Percentiles rank a stretch among this genome's conserved stretches.
phyloP scores from a whole-genome alignment of 2,888 invertebrate genomes.

The Iselma pallidipennis region DNA sequence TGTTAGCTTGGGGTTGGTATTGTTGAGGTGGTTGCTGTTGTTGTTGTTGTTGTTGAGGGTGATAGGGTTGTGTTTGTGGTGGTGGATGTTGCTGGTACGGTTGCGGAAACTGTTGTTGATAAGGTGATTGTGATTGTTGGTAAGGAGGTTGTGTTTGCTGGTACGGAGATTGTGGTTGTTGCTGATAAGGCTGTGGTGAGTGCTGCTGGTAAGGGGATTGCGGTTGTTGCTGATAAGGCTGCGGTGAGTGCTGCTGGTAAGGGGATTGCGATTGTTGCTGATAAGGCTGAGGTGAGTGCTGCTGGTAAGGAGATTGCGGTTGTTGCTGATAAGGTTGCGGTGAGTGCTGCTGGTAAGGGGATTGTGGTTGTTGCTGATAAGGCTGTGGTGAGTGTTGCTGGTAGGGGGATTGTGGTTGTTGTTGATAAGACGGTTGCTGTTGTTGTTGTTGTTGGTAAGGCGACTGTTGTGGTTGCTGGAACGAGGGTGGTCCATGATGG shows the following conservation, averaged over 20 bases:
- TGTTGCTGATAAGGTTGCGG: slow-evolving; percentile 30
- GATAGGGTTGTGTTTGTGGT: slow-evolving; percentile 23
- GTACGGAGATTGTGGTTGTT: slow-evolving; percentile 8
- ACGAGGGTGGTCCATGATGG: slow-evolving; percentile 2
- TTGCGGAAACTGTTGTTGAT: too few relatives aligned
- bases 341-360: slow-evolving; percentile 29
- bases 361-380: slow-evolving; percentile 19
- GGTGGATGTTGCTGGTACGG: slow-evolving; percentile 23
- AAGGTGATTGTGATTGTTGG: slow-evolving; percentile 30
- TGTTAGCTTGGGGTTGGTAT: slow-evolving; percentile 26
- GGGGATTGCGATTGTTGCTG: slow-evolving; percentile 18
- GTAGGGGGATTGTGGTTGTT: too few relatives aligned
- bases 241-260: slow-evolving; percentile 30
- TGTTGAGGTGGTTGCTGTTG: slow-evolving; percentile 4
- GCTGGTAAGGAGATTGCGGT: slow-evolving; percentile 32
- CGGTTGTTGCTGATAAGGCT: slow-evolving; percentile 32
- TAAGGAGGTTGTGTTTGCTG: slow-evolving; percentile 26
- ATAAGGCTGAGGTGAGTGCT: slow-evolving; percentile 24
- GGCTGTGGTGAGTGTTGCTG: slow-evolving; percentile 28
- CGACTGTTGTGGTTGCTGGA: slow-evolving; percentile 17
- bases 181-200: too few relatives aligned
- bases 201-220: slow-evolving; percentile 31
- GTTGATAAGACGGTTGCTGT: slow-evolving; percentile 28
- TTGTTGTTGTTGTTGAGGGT: slow-evolving; percentile 7
- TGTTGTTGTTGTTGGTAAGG: slow-evolving; percentile 30